phyloP scores from a whole-genome alignment of 2,113 vertebrate genomes.

The Archocentrus centrarchus region DNA sequence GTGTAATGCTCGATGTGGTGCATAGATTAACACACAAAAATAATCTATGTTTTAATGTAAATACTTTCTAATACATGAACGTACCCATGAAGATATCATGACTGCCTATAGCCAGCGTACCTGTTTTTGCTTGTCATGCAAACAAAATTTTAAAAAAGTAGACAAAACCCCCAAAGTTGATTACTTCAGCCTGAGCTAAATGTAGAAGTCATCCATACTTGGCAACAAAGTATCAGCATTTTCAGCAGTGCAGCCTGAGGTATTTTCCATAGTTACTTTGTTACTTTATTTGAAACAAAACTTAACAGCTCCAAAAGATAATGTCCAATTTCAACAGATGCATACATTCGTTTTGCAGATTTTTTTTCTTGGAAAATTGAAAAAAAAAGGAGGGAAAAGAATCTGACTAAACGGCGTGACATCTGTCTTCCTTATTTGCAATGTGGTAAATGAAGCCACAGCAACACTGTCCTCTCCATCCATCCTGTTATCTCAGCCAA shows the following conservation, averaged over 20 bases:
- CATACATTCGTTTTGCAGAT: neutral
- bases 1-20: neutral
- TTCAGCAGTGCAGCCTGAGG: neutral
- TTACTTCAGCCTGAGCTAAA: neutral
- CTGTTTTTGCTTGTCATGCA: neutral
- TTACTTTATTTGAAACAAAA: neutral
- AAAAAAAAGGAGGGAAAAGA: neutral
- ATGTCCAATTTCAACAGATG: neutral
- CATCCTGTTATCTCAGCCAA: conserved; percentile 32
- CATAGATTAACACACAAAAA: neutral
- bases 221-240: neutral
- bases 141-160: neutral
- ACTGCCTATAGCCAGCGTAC: neutral
- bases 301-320: too few relatives aligned
- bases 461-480: neutral
- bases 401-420: neutral
- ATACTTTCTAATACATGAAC: neutral
- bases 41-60: neutral
- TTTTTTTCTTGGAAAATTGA: neutral
- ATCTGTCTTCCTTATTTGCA: neutral
- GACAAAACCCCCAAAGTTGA: neutral
- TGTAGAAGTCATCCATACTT: neutral
- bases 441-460: conserved; percentile 6
- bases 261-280: neutral
- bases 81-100: neutral